These are phyloP conservation scores for Tribolium castaneum DNA, from an alignment of 1,140 invertebrate species.

Conservation along the genomic window DNA sequence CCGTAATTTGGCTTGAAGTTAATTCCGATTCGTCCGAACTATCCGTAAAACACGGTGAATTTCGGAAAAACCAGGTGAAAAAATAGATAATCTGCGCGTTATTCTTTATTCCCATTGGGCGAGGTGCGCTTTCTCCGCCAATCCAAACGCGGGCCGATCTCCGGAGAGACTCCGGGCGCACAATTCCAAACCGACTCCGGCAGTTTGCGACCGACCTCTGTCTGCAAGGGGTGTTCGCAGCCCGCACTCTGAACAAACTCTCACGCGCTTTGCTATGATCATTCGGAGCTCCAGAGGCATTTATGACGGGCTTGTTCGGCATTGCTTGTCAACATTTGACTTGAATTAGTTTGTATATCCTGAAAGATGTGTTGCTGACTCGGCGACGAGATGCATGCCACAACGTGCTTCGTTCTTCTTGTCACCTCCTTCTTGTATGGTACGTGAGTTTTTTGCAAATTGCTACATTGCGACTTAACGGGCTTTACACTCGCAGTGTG, in stretches of 20 bases:
- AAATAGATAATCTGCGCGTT: slow-evolving; percentile 51
- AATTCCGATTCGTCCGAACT: background rate
- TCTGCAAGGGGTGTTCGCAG: slow-evolving; percentile 17
- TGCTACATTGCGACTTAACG: background rate
- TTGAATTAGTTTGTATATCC: slow-evolving; percentile 11
- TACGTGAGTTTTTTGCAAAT: slow-evolving; percentile 48
- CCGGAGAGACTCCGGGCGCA: slow-evolving; percentile 41
- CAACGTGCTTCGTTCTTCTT: slow-evolving; percentile 51
- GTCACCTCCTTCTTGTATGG: slow-evolving; percentile 51
- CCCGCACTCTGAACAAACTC: slow-evolving; percentile 1
- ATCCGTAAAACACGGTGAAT: slow-evolving; percentile 38
- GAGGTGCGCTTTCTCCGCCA: slow-evolving; percentile 48
- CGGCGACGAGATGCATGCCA: slow-evolving; percentile 48
- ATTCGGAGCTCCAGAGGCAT: background rate
- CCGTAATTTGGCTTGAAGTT: background rate
- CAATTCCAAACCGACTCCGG: slow-evolving; percentile 39
- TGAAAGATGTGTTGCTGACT: slow-evolving; percentile 35
- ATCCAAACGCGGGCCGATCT: slow-evolving; percentile 45
- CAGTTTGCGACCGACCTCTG: slow-evolving; percentile 44
- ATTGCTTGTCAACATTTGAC: slow-evolving; percentile 12
- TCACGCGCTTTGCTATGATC: slow-evolving; percentile 15
- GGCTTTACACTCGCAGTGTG: background rate
- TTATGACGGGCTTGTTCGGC: slow-evolving; percentile 9
- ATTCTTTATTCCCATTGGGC: slow-evolving; percentile 51
- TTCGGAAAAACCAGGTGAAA: slow-evolving; percentile 30